Evolutionary conservation across 2,797 vertebrate genomes (phyloP).

Genomic region (Anabas testudineus): DNA sequence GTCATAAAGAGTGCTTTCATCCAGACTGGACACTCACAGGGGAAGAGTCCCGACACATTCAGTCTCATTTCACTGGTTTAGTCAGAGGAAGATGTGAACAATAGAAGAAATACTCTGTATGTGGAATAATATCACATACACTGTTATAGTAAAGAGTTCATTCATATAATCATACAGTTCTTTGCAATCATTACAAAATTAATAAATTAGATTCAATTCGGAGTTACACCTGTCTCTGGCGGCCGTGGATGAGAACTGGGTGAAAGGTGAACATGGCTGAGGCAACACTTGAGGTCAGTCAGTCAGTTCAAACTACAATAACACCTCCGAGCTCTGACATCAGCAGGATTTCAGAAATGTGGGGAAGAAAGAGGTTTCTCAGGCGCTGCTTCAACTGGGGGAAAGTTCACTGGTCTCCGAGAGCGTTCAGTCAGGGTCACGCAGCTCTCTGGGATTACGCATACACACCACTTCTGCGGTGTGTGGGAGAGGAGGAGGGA

Average conservation of each 20-base stretch:
- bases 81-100: no score
- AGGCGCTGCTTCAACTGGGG: conserved; percentile 84
- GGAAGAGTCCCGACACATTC: conserved; percentile 63
- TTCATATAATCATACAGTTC: no score
- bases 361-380: conserved; percentile 33
- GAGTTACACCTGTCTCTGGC: not conserved
- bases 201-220: not conserved
- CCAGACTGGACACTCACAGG: conserved; percentile 64
- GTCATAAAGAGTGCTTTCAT: conserved; percentile 55
- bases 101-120: no score
- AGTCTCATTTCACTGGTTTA: not conserved
- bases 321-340: conserved; percentile 73
- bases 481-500: not conserved
- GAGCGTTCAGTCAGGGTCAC: conserved; percentile 69
- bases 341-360: conserved; percentile 69
- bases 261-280: conserved; percentile 73
- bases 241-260: conserved; percentile 59
- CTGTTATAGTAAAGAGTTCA: no score
- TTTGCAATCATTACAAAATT: not conserved
- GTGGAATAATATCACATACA: no score
- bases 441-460: conserved; percentile 69
- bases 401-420: conserved; percentile 77
- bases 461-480: conserved; percentile 46
- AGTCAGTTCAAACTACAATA: conserved; percentile 55
- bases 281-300: conserved; percentile 50